Conservation (phyloP, 2,113 vertebrate genomes). For the Theristicus caerulescens region DNA sequence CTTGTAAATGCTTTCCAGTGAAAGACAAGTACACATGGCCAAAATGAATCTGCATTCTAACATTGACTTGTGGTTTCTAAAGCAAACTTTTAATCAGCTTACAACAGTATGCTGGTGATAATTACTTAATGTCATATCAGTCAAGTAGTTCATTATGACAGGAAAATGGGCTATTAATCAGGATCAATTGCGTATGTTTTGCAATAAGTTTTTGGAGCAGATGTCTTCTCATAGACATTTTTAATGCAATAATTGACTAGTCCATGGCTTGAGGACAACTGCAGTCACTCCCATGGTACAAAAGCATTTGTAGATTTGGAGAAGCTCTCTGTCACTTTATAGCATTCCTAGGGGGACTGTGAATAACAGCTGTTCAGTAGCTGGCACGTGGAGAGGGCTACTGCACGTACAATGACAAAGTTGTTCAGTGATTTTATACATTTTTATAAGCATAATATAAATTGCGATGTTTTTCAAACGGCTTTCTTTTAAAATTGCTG, state of each 20-base stretch:
- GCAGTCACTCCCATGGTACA: neutral
- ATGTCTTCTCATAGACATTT: neutral
- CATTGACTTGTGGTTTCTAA: neutral
- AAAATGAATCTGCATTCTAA: neutral
- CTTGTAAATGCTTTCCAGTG: neutral
- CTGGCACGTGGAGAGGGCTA: neutral
- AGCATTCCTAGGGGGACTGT: neutral
- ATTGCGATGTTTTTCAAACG: neutral
- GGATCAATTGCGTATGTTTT: neutral
- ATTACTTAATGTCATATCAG: neutral
- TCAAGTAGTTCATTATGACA: neutral
- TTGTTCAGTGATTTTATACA: neutral
- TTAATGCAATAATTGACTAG: slow-evolving; percentile 12
- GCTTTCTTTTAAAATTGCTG: neutral
- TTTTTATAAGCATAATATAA: neutral
- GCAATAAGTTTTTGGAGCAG: neutral
- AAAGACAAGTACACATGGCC: neutral
- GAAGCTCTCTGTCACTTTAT: neutral
- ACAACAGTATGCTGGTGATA: neutral
- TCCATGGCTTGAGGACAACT: neutral
- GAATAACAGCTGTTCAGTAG: neutral
- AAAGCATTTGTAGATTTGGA: neutral
- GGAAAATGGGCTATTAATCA: neutral
- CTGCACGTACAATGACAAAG: fast-evolving
- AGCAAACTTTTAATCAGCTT: slow-evolving; percentile 26